A percentile compares a stretch with the other conserved stretches of the same genome.
phyloP scores from a whole-genome alignment of 2,888 invertebrate genomes.

The Gastracanthus pulcherrimus region DNA sequence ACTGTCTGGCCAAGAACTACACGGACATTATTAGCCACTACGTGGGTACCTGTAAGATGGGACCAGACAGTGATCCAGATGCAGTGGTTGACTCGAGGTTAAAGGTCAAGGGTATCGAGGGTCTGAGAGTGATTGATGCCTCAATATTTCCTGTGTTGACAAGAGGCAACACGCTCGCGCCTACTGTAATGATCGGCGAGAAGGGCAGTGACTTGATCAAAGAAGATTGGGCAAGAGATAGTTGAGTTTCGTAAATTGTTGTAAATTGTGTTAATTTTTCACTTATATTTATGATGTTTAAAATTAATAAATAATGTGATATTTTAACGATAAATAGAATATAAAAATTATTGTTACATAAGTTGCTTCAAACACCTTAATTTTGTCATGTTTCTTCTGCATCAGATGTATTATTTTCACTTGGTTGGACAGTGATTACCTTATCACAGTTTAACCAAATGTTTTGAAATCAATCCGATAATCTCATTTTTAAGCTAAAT shows the following conservation, averaged over 20 bases:
- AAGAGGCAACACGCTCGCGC: slow-evolving; percentile 79
- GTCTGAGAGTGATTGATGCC: slow-evolving; percentile 79
- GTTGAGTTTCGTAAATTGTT: neutral
- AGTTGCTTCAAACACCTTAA: too few species aligned
- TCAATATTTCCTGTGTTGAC: slow-evolving; percentile 79
- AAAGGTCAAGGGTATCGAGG: slow-evolving; percentile 76
- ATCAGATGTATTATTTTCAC: too few species aligned
- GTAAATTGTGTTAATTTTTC: too few species aligned
- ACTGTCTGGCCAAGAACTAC: slow-evolving; percentile 32
- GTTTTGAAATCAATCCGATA: too few species aligned
- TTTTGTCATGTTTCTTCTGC: too few species aligned
- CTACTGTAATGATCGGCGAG: slow-evolving; percentile 79
- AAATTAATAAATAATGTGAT: neutral
- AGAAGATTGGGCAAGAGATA: slow-evolving; percentile 65
- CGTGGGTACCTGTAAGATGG: slow-evolving; percentile 77
- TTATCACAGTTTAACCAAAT: too few species aligned
- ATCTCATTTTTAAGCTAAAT: too few species aligned
- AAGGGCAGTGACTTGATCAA: slow-evolving; percentile 78
- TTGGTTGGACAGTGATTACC: too few species aligned
- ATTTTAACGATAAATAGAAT: neutral
- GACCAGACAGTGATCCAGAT: slow-evolving; percentile 68
- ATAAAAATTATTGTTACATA: neutral
- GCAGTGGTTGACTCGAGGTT: slow-evolving; percentile 76
- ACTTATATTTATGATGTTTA: too few species aligned
- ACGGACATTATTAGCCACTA: slow-evolving; percentile 9